phyloP scores from a whole-genome alignment of 2,888 invertebrate species.

The Spisula solida region DNA sequence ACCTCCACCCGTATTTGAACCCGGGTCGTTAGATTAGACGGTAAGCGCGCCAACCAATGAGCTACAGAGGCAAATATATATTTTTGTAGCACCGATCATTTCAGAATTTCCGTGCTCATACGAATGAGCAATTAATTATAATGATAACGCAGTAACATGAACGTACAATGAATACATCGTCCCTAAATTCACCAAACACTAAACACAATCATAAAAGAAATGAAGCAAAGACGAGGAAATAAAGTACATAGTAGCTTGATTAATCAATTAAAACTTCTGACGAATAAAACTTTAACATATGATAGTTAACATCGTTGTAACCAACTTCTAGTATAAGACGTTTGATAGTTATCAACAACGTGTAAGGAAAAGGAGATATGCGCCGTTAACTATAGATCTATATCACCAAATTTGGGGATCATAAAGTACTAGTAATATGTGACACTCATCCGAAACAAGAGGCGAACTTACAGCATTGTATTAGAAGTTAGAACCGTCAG shows the following conservation, averaged over 20 bases:
- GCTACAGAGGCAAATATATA: too few species aligned
- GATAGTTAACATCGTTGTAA: background rate
- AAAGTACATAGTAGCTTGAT: background rate
- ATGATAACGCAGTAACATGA: too few species aligned
- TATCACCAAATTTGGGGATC: constrained; percentile 30
- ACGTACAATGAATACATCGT: background rate
- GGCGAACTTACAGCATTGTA: background rate
- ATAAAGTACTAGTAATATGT: constrained; percentile 10
- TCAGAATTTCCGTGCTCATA: too few species aligned
- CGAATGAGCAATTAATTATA: too few species aligned
- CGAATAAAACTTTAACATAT: constrained; percentile 25
- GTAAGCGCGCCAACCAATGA: too few species aligned
- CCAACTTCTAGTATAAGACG: constrained; percentile 26
- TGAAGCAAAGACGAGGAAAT: background rate
- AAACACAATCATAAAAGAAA: background rate
- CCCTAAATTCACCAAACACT: background rate
- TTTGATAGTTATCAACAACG: constrained; percentile 34
- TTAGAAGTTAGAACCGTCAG: background rate
- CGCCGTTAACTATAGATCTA: constrained; percentile 38
- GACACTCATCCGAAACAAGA: constrained; percentile 9
- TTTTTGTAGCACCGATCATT: too few species aligned
- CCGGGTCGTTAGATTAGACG: too few species aligned
- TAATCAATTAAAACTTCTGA: constrained; percentile 23
- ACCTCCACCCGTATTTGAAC: too few species aligned
- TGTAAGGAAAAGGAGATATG: constrained; percentile 47